Evolutionary conservation across 2,113 vertebrate genomes (phyloP), one percentile per base, ranked within the genome.

Genomic region (Pomatostomus ruficeps): DNA sequence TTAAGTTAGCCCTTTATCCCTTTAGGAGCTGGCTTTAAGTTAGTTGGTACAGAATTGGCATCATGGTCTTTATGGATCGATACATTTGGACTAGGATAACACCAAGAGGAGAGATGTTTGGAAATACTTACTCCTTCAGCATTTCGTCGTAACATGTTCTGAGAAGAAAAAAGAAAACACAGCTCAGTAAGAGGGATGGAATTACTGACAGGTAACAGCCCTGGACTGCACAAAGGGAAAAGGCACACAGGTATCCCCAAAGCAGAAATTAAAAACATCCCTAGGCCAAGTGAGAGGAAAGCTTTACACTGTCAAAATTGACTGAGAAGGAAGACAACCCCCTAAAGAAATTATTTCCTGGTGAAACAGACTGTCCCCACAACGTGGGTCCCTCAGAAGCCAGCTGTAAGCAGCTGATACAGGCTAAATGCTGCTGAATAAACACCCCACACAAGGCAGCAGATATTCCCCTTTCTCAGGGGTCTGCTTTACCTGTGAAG

Each of bases 61-160:
- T 4, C 0, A 0, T 2, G 3, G 61, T 17, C 78, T 72, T 46
- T 38, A 29, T 17, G 4, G 38, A 58, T n/a, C 6, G 23, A 1
- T 40, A 20, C 22, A 24, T 16, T 49, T 18, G 12, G 21, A 46
- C 18, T 46, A 49, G 19, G 45, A 11, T 1, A 65, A 6, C 4
- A 49, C 4, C 7, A 20, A 43, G 6, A 83, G 33, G 17, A 51
- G 18, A 81, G 22, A 24, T 3, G 21, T 38, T 77, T 21, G 58
- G 51, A 82, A 81, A 93, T 70, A 98, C 98, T 98, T 73, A 98
- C 98, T 96, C 96, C 93, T 98, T 98, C 79, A 98, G 88, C 99
- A 99, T 98, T 74, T 98, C 98, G 31, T 99, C 96, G 14, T 99
- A 99, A 93, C 99, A 99, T 2, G 98, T 99, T 96, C 99, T 99